Base-by-base conservation (phyloP, 2,113 vertebrate species). In the Megaceryle torquata region DNA sequence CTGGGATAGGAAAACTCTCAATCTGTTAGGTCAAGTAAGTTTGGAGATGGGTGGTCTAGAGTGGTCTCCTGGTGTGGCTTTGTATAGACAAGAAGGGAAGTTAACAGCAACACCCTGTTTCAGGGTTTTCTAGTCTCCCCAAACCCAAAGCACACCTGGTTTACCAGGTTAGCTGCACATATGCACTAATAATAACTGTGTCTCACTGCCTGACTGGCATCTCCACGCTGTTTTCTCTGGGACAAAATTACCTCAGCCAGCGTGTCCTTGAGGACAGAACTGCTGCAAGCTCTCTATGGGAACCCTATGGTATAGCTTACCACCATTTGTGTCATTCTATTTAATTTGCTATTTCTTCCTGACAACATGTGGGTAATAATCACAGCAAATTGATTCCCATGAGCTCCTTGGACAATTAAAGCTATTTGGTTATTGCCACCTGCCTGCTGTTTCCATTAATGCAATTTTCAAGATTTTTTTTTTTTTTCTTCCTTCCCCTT, bases 401-500 rank as follows among this genome's bases (percentile, higher is more conserved):
- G 96, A 97, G 95, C 53, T 95, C 53, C 65, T 35, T 76, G 80
- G 92, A 94, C 91, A 97, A 97, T 96, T 97, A 96, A 96, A 93
- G 65, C 67, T 89, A 91, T 91, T 96, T 93, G 89, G 91, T 93
- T 97, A 95, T 96, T 95, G 92, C 91, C 93, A 96, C 95, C 94
- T 95, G 89, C 95, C 93, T 96, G 92, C 85, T 95, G 89, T 93
- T 97, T 88, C 91, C 69, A 96, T 95, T 97, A 96, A 96, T 88
- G 89, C 72, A 93, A 82, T 96, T 92, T 92, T 95, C 61, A 79
- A 51, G 46, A 31, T 16, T 16, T 57, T 51, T 44, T 43, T 18
- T 24, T 15, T 51, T 51, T 84, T 60, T 76, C 56, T 61, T 25
- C 43, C 61, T 96, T 15, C 13, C 37, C 50, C 22, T 44, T 88